Conservation (phyloP, 2,113 vertebrate genomes). For the Willisornis vidua region DNA sequence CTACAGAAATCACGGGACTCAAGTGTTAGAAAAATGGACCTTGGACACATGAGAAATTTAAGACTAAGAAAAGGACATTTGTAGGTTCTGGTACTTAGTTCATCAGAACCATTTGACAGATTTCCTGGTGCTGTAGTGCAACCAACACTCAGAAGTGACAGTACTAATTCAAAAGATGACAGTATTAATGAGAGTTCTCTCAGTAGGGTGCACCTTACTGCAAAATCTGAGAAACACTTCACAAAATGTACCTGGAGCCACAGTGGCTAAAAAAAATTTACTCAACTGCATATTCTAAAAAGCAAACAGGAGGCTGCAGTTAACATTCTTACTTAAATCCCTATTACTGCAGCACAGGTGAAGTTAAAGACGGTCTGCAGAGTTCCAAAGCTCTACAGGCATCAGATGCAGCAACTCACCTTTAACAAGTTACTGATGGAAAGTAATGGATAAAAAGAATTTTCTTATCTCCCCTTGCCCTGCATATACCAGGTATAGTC, state of each 20-base stretch:
- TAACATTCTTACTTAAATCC: neutral
- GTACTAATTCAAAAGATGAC: neutral
- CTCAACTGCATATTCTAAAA: neutral
- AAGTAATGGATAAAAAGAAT: neutral
- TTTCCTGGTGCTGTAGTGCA: neutral
- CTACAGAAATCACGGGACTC: neutral
- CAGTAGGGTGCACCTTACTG: neutral
- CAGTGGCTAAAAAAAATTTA: neutral
- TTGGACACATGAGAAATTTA: neutral
- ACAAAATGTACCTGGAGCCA: neutral
- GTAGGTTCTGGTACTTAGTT: neutral
- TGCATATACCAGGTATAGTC: neutral
- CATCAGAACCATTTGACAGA: neutral
- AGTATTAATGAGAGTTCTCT: neutral
- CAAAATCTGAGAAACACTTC: neutral
- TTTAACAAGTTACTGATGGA: neutral
- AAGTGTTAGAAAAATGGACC: neutral
- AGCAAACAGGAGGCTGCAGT: neutral
- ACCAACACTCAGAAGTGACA: neutral
- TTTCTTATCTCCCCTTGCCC: neutral
- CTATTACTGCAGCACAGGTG: neutral
- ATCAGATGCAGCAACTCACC: neutral
- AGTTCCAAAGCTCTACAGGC: neutral
- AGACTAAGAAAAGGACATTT: neutral
- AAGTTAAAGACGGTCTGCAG: neutral